Evolutionary conservation across 2,113 vertebrate species (phyloP), one percentile per base, ranked within the genome.

Genomic region (Lophochroa leadbeateri): DNA sequence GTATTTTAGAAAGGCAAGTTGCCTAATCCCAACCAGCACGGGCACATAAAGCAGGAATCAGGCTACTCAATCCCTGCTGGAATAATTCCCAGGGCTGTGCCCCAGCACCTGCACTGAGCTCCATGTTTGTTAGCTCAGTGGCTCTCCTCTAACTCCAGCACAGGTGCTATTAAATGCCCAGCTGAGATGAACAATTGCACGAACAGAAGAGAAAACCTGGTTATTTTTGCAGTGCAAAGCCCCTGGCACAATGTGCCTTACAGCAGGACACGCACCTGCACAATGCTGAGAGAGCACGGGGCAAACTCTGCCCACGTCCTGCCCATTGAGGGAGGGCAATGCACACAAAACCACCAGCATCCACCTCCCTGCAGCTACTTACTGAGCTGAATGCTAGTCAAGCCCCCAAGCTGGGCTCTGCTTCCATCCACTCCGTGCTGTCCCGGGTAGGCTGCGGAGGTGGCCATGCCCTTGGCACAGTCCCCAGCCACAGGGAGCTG

Each of bases 251-350:
- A 41, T 2, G 0, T 24, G 25, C 33, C 70, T 81, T 14, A 35
- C 2, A 7, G 49, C 4, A 4, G 55, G 35, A 41, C 1, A 0
- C 1, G 20, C 39, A 37, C 37, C 37, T 37, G 37, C 37, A 3
- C 8, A 0, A 11, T 1, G 3, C 68, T 33, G 3, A 35, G 13
- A 20, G 23, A 49, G 20, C 39, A 11, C 0, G 0, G 86, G 57
- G 23, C 3, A 4, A 90, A 4, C 17, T 39, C 58, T 0, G 0
- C 55, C 28, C 11, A 0, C 1, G 3, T 67, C 39, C 44, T 46
- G 44, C 52, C 55, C 28, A 3, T 1, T 0, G 0, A 60, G 49
- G 23, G n/a, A 81, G 28, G 13, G 43, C 70, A 64, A 60, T 7
- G 16, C 13, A n/a, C 37, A 31, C 43, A 33, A 53, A 6, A 1